phyloP scores from a whole-genome alignment of 2,888 invertebrate genomes.

The Agonopterix subpropinquella region DNA sequence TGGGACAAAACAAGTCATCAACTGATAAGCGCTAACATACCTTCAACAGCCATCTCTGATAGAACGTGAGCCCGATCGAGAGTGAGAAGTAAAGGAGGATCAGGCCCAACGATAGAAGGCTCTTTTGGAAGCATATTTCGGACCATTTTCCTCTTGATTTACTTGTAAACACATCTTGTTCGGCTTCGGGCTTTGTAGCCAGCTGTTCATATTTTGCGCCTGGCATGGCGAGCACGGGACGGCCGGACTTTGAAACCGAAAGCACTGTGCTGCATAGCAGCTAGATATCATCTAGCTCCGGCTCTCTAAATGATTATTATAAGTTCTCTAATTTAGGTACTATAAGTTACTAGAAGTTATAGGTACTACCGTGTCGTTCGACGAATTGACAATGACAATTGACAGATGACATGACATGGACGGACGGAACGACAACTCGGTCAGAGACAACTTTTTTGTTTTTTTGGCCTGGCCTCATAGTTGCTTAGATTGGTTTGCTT shows the following conservation, averaged over 20 bases:
- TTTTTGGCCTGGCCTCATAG: too few relatives aligned
- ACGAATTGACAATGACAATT: too few relatives aligned
- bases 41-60: slow-evolving; percentile 94
- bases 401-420: too few relatives aligned
- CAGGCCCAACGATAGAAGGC: slow-evolving; percentile 63
- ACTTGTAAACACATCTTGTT: slow-evolving; percentile 53
- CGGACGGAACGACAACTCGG: too few relatives aligned
- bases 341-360: too few relatives aligned
- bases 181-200: slow-evolving; percentile 52
- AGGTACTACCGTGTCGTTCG: too few relatives aligned
- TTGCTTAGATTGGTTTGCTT: too few relatives aligned
- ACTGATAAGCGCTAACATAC: slow-evolving; percentile 55
- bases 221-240: slow-evolving; percentile 44
- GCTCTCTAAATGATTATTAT: too few relatives aligned
- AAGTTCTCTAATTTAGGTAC: too few relatives aligned
- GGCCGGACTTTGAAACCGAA: slow-evolving; percentile 21
- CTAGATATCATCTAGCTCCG: slow-evolving; percentile 8
- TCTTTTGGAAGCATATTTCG: slow-evolving; percentile 56
- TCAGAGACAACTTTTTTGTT: too few relatives aligned
- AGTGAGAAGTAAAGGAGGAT: slow-evolving; percentile 91
- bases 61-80: slow-evolving; percentile 97
- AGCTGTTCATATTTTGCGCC: slow-evolving; percentile 68
- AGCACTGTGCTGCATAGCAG: slow-evolving; percentile 48
- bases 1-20: background rate
- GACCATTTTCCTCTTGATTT: slow-evolving; percentile 55